Base-by-base conservation (phyloP, 2,888 invertebrate genomes). In the Eugnorisma glareosa region DNA sequence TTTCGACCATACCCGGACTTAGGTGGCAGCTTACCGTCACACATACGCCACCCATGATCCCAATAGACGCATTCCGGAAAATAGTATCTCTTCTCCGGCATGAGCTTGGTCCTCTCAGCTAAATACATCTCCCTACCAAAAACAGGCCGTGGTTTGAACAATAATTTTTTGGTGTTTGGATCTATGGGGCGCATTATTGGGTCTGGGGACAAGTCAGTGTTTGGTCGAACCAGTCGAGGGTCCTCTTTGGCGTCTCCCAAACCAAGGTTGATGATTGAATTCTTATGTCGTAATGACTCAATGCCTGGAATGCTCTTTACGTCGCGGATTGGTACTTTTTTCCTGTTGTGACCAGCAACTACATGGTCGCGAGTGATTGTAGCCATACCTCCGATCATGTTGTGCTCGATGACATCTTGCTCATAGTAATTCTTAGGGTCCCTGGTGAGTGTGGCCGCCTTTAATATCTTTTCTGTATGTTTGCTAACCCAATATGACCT, bases 131-230 rank as follows among this genome's bases (percentile, higher is more conserved):
- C 80, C 51, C 90, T 90, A 0, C 93, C 94, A 67, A 89, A 92
- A 21, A 89, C 89, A 0, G 93, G 92, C 75, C 89, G 90, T 1
- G 90, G 75, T 87, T 93, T 91, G 68, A 92, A 91, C 15, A 94
- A 86, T 18, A 93, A 83, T 77, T 88, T 73, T 3, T 73, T 88
- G 1, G 91, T 4, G 66, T 91, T 75, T 7, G 91, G 86, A 51
- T 92, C 91, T 28, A 94, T 81, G 2, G 94, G 93, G 11, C 93
- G 88, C 94, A 94, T 94, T 24, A 91, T 43, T 0, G 93, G 94
- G 51, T 94, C 93, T 11, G 66, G 73, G 7, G 88, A 83, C 2
- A 90, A 57, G 64, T 92, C 93, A 7, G 87, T 86, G 10, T 91
- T 89, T 6, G 92, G 89, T 72, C 92, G 89, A 5, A 13, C 73